Evolutionary conservation across 2,113 vertebrate species (phyloP).

Genomic region (Nycticryphes semicollaris): DNA sequence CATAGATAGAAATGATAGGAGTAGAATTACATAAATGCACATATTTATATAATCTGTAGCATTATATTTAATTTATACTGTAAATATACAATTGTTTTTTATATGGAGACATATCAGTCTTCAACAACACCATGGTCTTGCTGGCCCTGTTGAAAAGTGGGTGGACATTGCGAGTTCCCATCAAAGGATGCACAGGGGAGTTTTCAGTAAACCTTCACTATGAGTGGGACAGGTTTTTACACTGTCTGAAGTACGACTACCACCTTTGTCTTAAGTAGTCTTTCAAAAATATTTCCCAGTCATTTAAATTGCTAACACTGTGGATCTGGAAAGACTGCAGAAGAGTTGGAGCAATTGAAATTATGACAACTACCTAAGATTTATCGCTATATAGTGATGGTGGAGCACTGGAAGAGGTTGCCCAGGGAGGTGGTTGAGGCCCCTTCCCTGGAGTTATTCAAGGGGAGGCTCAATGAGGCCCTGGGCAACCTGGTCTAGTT

Average conservation of each 20-base stretch:
- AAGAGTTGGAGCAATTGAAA: background rate
- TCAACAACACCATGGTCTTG: background rate
- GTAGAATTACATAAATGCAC: no score
- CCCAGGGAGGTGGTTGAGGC: no score
- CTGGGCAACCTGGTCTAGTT: no score
- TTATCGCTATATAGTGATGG: background rate
- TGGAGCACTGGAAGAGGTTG: no score
- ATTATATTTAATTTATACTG: background rate
- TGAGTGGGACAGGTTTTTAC: background rate
- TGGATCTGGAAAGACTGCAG: background rate
- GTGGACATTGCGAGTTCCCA: background rate
- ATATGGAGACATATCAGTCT: background rate
- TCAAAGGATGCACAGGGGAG: background rate
- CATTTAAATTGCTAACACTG: background rate
- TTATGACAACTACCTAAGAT: background rate
- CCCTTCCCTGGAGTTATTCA: no score
- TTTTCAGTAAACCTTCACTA: background rate
- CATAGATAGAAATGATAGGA: no score
- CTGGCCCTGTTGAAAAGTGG: background rate
- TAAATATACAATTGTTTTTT: background rate
- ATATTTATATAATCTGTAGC: background rate
- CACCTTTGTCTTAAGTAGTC: background rate
- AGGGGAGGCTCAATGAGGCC: no score
- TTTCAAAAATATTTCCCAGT: background rate
- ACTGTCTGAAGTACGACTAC: background rate